Evolutionary conservation across 2,113 vertebrate genomes (phyloP).

Genomic region (Tragelaphus strepsiceros): DNA sequence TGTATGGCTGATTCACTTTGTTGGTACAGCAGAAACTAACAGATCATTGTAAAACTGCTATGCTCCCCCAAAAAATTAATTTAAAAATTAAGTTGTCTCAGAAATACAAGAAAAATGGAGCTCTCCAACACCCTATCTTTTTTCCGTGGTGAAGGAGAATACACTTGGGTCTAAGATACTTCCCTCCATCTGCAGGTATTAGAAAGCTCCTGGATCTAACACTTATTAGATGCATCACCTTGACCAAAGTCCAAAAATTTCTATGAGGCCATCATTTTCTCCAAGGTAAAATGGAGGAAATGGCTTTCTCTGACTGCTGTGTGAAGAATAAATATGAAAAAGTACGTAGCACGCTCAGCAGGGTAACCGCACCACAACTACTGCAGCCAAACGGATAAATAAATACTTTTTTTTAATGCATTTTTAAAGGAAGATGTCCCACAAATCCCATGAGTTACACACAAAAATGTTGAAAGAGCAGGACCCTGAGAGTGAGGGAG

Average conservation of each 20-base stretch:
- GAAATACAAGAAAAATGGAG: not conserved
- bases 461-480: not conserved
- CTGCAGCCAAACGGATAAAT: not conserved
- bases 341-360: not conserved
- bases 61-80: not conserved
- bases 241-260: conserved; percentile 11
- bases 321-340: not conserved
- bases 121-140: not conserved
- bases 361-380: not conserved
- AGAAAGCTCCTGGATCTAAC: not conserved
- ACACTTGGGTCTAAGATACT: not conserved
- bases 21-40: not conserved
- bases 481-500: not conserved
- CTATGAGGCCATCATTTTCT: not conserved
- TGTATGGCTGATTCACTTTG: not conserved
- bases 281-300: not conserved
- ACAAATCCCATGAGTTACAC: not conserved
- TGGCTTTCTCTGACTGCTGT: not conserved
- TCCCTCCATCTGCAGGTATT: not conserved
- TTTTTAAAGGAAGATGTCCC: not conserved
- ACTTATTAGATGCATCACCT: not conserved
- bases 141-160: not conserved
- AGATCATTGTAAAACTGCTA: not conserved
- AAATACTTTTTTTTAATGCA: not conserved
- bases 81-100: not conserved